phyloP scores from a whole-genome alignment of 2,888 invertebrate genomes.

The Netelia melanura region DNA sequence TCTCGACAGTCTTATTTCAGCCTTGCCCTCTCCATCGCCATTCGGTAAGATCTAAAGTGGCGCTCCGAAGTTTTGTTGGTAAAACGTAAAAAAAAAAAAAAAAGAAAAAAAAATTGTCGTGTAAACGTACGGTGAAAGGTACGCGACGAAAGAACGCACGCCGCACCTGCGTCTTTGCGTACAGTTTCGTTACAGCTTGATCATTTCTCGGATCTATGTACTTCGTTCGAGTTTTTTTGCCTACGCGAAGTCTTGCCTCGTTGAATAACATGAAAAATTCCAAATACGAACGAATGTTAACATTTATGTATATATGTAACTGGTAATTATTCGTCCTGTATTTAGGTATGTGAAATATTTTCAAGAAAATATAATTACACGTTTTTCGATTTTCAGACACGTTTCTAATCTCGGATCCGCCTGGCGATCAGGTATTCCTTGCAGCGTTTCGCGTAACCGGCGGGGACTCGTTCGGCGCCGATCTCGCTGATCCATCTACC shows the following conservation, averaged over 20 bases:
- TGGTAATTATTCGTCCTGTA: no score
- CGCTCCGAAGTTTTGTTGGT: slow-evolving; percentile 39
- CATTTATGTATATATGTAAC: no score
- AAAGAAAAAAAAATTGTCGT: slow-evolving; percentile 29
- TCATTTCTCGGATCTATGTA: slow-evolving; percentile 27
- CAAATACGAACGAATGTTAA: neutral
- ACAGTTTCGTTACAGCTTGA: slow-evolving; percentile 16
- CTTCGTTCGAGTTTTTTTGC: slow-evolving; percentile 6
- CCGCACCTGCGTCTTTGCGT: slow-evolving; percentile 66
- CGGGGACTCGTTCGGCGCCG: slow-evolving; percentile 90
- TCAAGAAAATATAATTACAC: slow-evolving; percentile 3
- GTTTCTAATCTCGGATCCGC: slow-evolving; percentile 90
- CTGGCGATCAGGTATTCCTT: slow-evolving; percentile 93
- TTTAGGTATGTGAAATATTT: neutral
- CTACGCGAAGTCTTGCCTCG: slow-evolving; percentile 15
- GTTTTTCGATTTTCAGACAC: slow-evolving; percentile 87
- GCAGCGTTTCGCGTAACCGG: slow-evolving; percentile 91
- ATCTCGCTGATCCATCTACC: slow-evolving; percentile 89
- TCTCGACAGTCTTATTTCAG: neutral
- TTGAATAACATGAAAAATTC: slow-evolving; percentile 8
- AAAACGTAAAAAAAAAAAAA: slow-evolving; percentile 62
- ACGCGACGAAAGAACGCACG: slow-evolving; percentile 65
- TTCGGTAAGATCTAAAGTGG: slow-evolving; percentile 17
- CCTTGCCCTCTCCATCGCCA: slow-evolving; percentile 8
- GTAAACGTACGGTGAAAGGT: slow-evolving; percentile 77